A percentile compares a stretch with the other conserved stretches of the same genome.
Evolutionary conservation across 2,888 invertebrate genomes (phyloP).

Genomic region (Chrysina gloriosa): DNA sequence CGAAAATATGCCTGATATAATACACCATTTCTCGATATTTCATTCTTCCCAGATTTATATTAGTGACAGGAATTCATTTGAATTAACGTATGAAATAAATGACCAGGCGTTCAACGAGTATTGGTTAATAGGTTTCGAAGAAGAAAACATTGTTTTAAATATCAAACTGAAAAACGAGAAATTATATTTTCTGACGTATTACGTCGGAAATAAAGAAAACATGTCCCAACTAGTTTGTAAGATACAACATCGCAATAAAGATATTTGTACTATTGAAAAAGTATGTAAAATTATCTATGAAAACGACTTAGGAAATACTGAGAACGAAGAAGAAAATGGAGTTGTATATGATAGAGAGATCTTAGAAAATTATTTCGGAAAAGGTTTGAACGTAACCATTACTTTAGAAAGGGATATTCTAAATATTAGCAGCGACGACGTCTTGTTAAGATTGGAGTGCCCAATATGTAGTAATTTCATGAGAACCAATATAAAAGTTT

Average conservation of each 20-base stretch:
- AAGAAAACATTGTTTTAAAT: slow-evolving; percentile 24
- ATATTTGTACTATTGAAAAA: slow-evolving; percentile 26
- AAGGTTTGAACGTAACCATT: slow-evolving; percentile 13
- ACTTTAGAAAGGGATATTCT: slow-evolving; percentile 29
- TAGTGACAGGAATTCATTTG: slow-evolving; percentile 18
- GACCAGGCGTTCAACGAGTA: slow-evolving; percentile 2
- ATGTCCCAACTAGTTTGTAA: slow-evolving; percentile 9
- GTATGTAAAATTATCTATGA: slow-evolving; percentile 11
- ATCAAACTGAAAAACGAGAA: slow-evolving; percentile 15
- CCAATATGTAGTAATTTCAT: slow-evolving; percentile 39
- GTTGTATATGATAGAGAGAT: slow-evolving; percentile 6
- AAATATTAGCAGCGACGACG: slow-evolving; percentile 15
- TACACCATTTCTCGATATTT: slow-evolving; percentile 13
- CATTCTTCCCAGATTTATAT: slow-evolving; percentile 16
- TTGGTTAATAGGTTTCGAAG: slow-evolving; percentile 23
- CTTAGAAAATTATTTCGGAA: slow-evolving; percentile 28
- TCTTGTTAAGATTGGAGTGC: slow-evolving; percentile 34
- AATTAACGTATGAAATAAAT: slow-evolving; percentile 16
- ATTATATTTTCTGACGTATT: slow-evolving; percentile 28
- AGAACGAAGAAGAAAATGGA: not conserved
- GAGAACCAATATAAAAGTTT: slow-evolving; percentile 26
- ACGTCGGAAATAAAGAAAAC: slow-evolving; percentile 18
- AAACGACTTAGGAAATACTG: not conserved
- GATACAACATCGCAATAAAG: slow-evolving; percentile 19
- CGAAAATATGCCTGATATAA: slow-evolving; percentile 5